These are phyloP conservation scores for Hyposoter dolosus DNA, from an alignment of 2,888 invertebrate genomes.

Conservation along the genomic window DNA sequence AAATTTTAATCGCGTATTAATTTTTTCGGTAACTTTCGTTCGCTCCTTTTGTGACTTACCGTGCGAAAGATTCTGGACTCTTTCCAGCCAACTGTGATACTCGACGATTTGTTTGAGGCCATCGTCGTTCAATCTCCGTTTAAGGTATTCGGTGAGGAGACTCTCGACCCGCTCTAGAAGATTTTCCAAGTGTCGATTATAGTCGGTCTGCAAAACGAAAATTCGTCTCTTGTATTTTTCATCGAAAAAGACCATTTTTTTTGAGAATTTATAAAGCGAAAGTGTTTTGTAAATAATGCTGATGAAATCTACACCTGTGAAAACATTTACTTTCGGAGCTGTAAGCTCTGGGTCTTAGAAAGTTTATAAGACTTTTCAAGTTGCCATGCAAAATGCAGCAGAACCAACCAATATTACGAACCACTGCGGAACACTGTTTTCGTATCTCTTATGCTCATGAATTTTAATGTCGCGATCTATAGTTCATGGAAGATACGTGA, in stretches of 20 bases:
- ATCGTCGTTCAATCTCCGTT: conserved; percentile 78
- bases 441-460: conserved; percentile 64
- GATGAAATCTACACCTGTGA: conserved; percentile 32
- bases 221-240: not conserved
- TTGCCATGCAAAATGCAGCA: conserved; percentile 55
- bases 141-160: conserved; percentile 86
- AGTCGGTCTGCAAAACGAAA: conserved; percentile 86
- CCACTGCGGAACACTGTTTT: conserved; percentile 38
- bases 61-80: conserved; percentile 75
- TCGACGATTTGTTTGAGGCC: conserved; percentile 74
- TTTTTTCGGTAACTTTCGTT: conserved; percentile 15
- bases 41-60: conserved; percentile 73
- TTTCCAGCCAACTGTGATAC: conserved; percentile 78
- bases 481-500: conserved; percentile 58
- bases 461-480: conserved; percentile 60
- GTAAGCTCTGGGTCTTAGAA: conserved; percentile 29
- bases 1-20: not conserved
- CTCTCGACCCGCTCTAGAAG: conserved; percentile 87
- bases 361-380: conserved; percentile 51
- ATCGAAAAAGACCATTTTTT: not conserved
- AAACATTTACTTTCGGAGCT: conserved; percentile 20
- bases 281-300: not conserved
- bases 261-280: not conserved
- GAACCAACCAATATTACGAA: conserved; percentile 14
- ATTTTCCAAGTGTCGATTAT: conserved; percentile 91